phyloP scores from a whole-genome alignment of 2,888 invertebrate species.

The Atethmia centrago region DNA sequence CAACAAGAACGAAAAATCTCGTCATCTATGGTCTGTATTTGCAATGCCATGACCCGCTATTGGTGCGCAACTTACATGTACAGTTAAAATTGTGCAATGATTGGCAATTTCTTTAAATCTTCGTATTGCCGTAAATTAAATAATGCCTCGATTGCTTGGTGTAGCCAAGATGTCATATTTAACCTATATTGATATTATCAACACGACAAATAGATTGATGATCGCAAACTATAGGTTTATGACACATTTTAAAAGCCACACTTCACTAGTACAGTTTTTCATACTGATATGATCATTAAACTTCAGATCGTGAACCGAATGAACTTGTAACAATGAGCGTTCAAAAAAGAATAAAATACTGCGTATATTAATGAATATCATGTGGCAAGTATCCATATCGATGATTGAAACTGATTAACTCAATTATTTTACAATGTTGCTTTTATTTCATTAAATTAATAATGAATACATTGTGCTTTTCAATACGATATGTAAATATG shows the following conservation, averaged over 20 bases:
- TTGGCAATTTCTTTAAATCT: too few species aligned
- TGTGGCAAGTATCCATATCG: slow-evolving; percentile 1
- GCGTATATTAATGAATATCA: slow-evolving; percentile 41
- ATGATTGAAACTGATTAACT: slow-evolving; percentile 37
- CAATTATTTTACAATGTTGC: slow-evolving; percentile 11
- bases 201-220: background rate
- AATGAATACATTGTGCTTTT: slow-evolving; percentile 28
- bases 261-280: background rate
- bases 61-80: too few species aligned
- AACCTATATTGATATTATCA: too few species aligned
- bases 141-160: too few species aligned
- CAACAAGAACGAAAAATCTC: background rate
- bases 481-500: background rate
- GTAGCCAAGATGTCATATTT: too few species aligned
- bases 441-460: slow-evolving; percentile 25
- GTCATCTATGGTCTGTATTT: too few species aligned
- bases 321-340: background rate
- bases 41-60: too few species aligned
- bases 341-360: slow-evolving; percentile 12
- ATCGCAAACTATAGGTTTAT: background rate
- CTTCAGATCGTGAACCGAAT: slow-evolving; percentile 2
- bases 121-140: too few species aligned
- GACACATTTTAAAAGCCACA: too few species aligned
- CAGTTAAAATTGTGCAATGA: too few species aligned
- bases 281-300: background rate